Evolutionary conservation across 2,113 vertebrate species (phyloP), one percentile per base, ranked within the genome.

Genomic region (Maccullochella peelii): DNA sequence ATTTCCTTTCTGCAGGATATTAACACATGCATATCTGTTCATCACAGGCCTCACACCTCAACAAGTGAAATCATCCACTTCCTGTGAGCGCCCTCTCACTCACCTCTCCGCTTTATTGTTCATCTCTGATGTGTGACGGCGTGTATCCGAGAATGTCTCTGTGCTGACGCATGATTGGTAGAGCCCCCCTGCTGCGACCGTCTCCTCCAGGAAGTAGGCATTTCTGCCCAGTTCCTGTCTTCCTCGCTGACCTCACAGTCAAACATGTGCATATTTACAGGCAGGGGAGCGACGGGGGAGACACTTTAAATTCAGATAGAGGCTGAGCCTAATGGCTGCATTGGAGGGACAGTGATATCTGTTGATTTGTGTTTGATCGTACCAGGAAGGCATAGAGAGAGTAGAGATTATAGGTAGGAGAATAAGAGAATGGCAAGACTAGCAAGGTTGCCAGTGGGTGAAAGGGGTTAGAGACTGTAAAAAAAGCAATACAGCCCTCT

Each of bases 251-350:
- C 94, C 94, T 74, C 62, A 1, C 91, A 86, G 94, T 95, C 93
- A 95, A 95, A 94, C 92, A 94, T 94, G 94, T 92, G 90, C 94
- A 95, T 95, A 94, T 93, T 94, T 93, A 91, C 88, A 57, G 86
- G 84, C 82, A 36, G 71, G 55, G 76, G 88, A 86, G 87, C 82
- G 88, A 80, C 50, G 58, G 73, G 71, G 68, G 75, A 90, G 73
- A 83, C 80, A 57, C 84, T 93, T 93, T 91, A 76, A 90, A 93
- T 94, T 92, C 90, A 89, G 88, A 79, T 66, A 54, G 87, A 93
- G 84, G 74, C 86, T 77, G 87, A 73, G 82, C 84, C 81, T 94
- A 94, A 95, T 94, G 88, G 86, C 89, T 86, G 84, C 90, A 95
- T 93, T 82, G 88, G 83, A 95, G 88, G 93, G 93, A 94, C 55